phyloP scores from a whole-genome alignment of 2,888 invertebrate species.

The Isoperla grammatica region DNA sequence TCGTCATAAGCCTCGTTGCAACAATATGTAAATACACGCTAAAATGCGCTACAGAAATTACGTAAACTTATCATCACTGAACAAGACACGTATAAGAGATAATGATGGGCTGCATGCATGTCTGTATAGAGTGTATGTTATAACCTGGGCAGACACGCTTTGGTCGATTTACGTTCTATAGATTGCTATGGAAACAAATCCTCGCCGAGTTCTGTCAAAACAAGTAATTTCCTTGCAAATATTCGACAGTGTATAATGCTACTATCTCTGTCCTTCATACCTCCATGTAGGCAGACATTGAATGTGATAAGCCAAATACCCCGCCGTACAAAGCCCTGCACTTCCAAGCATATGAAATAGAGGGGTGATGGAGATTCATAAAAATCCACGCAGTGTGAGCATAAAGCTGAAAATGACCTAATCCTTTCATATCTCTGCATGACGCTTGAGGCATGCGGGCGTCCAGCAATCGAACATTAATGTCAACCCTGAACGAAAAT shows the following conservation, averaged over 20 bases:
- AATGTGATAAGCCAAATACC: constrained; percentile 8
- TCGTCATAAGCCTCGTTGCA: too few species aligned
- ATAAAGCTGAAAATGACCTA: constrained; percentile 30
- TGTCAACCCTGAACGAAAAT: constrained; percentile 25
- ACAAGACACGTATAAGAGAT: too few species aligned
- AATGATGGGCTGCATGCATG: too few species aligned
- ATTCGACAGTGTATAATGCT: constrained; percentile 25
- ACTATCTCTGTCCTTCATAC: background rate
- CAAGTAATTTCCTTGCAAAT: constrained; percentile 32
- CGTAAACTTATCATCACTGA: too few species aligned
- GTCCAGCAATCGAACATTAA: constrained; percentile 28
- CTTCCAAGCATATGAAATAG: too few species aligned
- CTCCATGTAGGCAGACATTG: constrained; percentile 1
- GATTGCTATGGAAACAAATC: background rate
- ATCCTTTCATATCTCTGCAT: constrained; percentile 29
- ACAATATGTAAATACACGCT: too few species aligned
- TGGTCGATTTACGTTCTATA: too few species aligned
- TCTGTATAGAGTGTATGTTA: too few species aligned
- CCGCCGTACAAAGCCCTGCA: background rate
- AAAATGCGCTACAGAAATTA: too few species aligned
- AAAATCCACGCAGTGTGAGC: constrained; percentile 5
- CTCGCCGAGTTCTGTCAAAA: constrained; percentile 24
- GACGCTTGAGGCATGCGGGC: constrained; percentile 28
- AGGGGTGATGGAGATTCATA: constrained; percentile 12
- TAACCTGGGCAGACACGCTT: too few species aligned